Percentiles rank a stretch among this genome's conserved stretches.
These are phyloP conservation scores for Caenorhabditis sp. DNA, from an alignment of 2,888 invertebrate species.

Conservation along the genomic window DNA sequence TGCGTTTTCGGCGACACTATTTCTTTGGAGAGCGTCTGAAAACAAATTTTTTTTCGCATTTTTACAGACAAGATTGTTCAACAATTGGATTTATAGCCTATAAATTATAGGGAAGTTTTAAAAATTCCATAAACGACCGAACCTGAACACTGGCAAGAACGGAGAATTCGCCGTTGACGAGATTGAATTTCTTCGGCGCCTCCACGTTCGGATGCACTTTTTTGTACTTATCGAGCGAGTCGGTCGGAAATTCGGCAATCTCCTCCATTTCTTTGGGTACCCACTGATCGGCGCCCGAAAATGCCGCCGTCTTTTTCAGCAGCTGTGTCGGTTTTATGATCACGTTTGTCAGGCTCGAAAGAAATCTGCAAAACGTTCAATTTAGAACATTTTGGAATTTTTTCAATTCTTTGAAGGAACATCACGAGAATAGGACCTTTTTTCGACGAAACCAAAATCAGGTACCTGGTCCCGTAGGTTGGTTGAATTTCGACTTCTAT, in stretches of 20 bases:
- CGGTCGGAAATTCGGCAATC: conserved; percentile 56
- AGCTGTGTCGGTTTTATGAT: conserved; percentile 39
- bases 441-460: no score
- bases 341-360: conserved; percentile 38
- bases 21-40: conserved; percentile 9
- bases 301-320: conserved; percentile 1
- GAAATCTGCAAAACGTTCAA: conserved; percentile 32
- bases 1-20: neutral
- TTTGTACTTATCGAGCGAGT: conserved; percentile 40
- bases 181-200: conserved; percentile 48
- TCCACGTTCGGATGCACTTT: conserved; percentile 60
- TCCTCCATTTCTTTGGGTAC: conserved; percentile 56
- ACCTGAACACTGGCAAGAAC: conserved; percentile 40
- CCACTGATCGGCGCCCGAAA: conserved; percentile 49
- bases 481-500: neutral
- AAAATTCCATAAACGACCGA: neutral
- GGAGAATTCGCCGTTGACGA: conserved; percentile 54
- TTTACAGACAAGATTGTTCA: no score
- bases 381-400: neutral
- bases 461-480: no score
- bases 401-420: no score
- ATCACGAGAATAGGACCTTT: no score
- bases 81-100: no score
- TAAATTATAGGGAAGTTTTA: neutral
- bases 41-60: neutral